Base-by-base conservation (phyloP, 2,888 invertebrate genomes). In the Caenorhabditis panamensis region DNA sequence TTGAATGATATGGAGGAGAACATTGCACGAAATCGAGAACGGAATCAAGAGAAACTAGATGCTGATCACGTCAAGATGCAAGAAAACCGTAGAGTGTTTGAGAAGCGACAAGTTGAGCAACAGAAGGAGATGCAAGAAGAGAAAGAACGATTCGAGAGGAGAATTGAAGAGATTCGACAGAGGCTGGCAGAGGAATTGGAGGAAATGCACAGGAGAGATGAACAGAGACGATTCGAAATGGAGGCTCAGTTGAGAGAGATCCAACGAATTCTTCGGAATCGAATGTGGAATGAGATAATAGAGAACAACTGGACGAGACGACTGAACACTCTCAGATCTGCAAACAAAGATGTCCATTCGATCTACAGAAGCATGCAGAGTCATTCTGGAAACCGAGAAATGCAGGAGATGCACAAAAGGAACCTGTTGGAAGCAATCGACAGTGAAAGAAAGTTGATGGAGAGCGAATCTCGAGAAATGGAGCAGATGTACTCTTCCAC, bases 221-320 rank as follows among this genome's bases (percentile, higher is more conserved):
- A 31, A 18, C 16, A 66, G 31, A 59, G 66, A 49, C 31, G 24
- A 41, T 4, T 22, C 6, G 62, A 71, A 54, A 54, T 71, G 71
- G 47, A 62, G 22, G 53, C 37, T 20, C 41, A 59, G 31, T 26
- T 53, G 47, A 31, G 28, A 20, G 28, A 64, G 31, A 71, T 61
- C 11, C 26, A 31, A 13, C 18, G 41, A n/a, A 9, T n/a, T 20
- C 26, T 64, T 0, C 56, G 31, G 18, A 26, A 47, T 18, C 44
- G 49, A 49, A 1, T 71, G 1, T 73, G 63, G 72, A 73, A 64
- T 49, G 58, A 64, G 1, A 22, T 73, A 24, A 49, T 63, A 16
- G 64, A 64, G 36, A 28, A 31, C 20, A 73, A 73, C 49, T 73
- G 63, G 63, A 58, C 64, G 11, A 47, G 44, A n/a, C 63, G 58